Conservation (phyloP, 2,888 invertebrate species). For the Ryuthela nishihirai region DNA sequence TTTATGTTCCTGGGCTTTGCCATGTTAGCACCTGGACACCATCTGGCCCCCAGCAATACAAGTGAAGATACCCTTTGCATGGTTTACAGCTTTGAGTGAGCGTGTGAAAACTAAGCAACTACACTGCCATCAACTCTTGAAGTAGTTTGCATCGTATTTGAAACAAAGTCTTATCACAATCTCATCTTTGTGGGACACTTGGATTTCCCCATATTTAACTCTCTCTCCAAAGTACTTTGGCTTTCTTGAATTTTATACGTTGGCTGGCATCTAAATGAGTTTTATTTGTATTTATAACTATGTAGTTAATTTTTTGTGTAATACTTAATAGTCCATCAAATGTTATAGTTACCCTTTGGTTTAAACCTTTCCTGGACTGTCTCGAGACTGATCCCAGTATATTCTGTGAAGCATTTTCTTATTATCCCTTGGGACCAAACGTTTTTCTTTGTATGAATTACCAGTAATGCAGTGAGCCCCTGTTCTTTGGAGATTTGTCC, state of each 20-base stretch:
- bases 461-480: conserved; percentile 17
- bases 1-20: conserved; percentile 97
- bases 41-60: conserved; percentile 64
- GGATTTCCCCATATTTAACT: conserved; percentile 24
- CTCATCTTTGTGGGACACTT: conserved; percentile 33
- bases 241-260: conserved; percentile 9
- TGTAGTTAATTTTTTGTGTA: background rate
- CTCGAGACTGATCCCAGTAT: conserved; percentile 1
- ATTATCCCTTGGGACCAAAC: conserved; percentile 18
- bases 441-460: no score
- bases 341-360: no score
- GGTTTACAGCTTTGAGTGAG: conserved; percentile 52
- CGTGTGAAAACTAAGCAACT: conserved; percentile 2
- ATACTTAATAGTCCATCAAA: no score
- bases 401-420: background rate
- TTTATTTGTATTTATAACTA: background rate
- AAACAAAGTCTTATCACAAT: no score
- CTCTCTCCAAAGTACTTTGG: conserved; percentile 37
- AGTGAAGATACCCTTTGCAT: conserved; percentile 60
- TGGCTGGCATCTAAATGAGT: no score
- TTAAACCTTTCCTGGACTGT: background rate
- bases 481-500: conserved; percentile 36
- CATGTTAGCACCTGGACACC: conserved; percentile 76
- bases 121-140: background rate
- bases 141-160: no score